Conservation (phyloP, 2,797 vertebrate genomes). For the Spondyliosoma cantharus region DNA sequence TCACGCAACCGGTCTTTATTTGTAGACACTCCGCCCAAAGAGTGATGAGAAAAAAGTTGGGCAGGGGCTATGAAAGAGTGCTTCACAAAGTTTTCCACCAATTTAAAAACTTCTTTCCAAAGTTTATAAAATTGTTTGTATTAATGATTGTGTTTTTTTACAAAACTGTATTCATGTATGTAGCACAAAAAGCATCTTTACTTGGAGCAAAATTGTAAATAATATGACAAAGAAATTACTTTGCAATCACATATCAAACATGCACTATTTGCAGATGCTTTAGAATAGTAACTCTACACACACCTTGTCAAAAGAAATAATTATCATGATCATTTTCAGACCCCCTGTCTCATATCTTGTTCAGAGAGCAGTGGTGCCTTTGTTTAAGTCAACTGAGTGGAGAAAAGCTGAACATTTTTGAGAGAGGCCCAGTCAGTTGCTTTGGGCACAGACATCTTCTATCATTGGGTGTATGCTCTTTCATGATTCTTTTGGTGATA, state of each 20-base stretch:
- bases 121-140: not conserved
- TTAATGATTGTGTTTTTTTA: not conserved
- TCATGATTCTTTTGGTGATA: conserved; percentile 73
- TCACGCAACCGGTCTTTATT: conserved; percentile 75
- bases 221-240: too few relatives aligned
- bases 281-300: not conserved
- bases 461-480: conserved; percentile 72
- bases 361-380: conserved; percentile 33
- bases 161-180: not conserved
- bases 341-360: conserved; percentile 8
- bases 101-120: conserved; percentile 17
- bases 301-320: not conserved
- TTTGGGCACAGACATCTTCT: conserved; percentile 70
- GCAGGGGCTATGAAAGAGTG: conserved; percentile 8
- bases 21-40: conserved; percentile 28
- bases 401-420: conserved; percentile 61
- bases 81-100: conserved; percentile 37
- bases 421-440: conserved; percentile 60
- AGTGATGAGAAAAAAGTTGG: conserved; percentile 18
- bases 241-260: too few relatives aligned
- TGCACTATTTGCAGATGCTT: too few relatives aligned
- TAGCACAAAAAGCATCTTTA: not conserved
- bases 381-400: conserved; percentile 50
- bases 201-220: not conserved
- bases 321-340: conserved; percentile 15